Evolutionary conservation across 35 echinoderm and acorn worm genomes (phyloP).

Genomic region (Anneissia japonica): DNA sequence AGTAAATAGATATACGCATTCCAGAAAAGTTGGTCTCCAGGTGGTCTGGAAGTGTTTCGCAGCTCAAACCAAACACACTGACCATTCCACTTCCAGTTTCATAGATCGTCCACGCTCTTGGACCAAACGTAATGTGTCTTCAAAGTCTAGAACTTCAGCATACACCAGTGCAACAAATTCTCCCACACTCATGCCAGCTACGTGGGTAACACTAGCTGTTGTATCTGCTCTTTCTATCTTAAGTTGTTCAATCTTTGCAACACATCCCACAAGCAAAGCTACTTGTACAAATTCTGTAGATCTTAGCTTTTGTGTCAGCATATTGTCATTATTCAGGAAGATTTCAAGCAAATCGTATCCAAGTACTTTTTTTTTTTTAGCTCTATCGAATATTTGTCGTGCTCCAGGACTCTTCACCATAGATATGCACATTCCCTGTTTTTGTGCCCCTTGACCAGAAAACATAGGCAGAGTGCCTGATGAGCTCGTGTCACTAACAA

Average conservation of each 20-base stretch:
- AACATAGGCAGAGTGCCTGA: slow-evolving; percentile 2
- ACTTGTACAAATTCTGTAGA: no score
- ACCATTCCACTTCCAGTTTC: slow-evolving; percentile 18
- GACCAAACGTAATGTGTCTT: not conserved
- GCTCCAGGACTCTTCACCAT: not conserved
- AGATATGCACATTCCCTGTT: slow-evolving; percentile 9
- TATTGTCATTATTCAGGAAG: no score
- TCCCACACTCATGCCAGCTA: no score
- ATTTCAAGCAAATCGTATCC: no score
- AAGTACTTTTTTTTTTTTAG: not conserved
- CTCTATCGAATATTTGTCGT: not conserved
- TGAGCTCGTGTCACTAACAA: no score
- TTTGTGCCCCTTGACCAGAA: slow-evolving; percentile 14
- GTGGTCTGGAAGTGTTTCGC: no score
- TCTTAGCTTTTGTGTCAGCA: slow-evolving; percentile 11
- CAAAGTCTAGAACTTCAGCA: not conserved
- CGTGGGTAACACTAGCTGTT: not conserved
- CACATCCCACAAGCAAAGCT: no score
- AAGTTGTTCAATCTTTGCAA: not conserved
- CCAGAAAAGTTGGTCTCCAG: not conserved
- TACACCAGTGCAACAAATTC: no score
- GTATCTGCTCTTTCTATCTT: not conserved
- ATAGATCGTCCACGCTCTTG: slow-evolving; percentile 11
- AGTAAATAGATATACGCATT: slow-evolving; percentile 6
- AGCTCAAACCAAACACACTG: not conserved